These are phyloP conservation scores for Entelurus aequoreus DNA, from an alignment of 2,113 vertebrate genomes.

Conservation along the genomic window DNA sequence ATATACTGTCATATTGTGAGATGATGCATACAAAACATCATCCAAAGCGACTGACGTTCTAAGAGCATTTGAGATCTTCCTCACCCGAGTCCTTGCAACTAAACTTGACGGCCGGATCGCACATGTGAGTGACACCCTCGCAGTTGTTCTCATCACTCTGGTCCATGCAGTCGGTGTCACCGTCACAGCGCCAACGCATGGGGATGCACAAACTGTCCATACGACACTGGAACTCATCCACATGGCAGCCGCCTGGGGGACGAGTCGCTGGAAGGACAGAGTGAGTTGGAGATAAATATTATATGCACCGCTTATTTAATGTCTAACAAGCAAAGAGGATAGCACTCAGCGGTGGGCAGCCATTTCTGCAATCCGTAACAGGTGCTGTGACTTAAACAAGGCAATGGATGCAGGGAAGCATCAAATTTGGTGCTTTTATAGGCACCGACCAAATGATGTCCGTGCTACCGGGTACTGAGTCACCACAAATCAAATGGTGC, in stretches of 20 bases:
- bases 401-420: no score
- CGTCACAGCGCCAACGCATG: slow-evolving; percentile 91
- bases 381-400: slow-evolving; percentile 8
- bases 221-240: slow-evolving; percentile 91
- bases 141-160: slow-evolving; percentile 95
- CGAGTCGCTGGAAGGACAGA: slow-evolving; percentile 76
- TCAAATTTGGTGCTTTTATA: no score
- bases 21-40: background rate
- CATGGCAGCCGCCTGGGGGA: slow-evolving; percentile 90
- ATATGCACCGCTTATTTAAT: background rate
- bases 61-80: background rate
- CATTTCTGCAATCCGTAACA: slow-evolving; percentile 2
- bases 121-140: slow-evolving; percentile 90
- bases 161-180: slow-evolving; percentile 96
- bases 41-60: background rate
- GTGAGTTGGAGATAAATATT: slow-evolving; percentile 4
- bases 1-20: background rate
- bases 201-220: slow-evolving; percentile 94
- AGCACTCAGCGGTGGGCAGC: no score
- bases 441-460: no score
- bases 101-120: slow-evolving; percentile 93
- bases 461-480: no score
- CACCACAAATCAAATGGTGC: no score
- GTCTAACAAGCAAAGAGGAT: slow-evolving; percentile 7
- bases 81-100: slow-evolving; percentile 90